A percentile compares a stretch with the other conserved stretches of the same genome.
Conservation (phyloP, 2,113 vertebrate species). For the Sphaerodactylus townsendi region DNA sequence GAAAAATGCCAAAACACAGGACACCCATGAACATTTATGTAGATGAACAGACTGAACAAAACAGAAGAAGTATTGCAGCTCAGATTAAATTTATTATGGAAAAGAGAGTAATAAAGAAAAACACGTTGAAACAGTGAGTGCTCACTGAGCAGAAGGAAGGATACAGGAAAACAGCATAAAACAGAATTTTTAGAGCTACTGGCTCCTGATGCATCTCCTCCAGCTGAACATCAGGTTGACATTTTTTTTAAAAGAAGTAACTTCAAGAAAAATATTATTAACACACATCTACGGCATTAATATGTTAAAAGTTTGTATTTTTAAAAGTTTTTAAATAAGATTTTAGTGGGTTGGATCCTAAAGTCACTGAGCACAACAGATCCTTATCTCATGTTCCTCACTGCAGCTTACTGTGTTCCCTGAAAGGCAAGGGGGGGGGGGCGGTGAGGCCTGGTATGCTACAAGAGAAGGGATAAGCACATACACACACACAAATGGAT, state of each 20-base stretch:
- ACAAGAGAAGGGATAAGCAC: too few relatives aligned
- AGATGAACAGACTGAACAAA: background rate
- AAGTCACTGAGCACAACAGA: too few relatives aligned
- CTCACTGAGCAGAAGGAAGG: background rate
- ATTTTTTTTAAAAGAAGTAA: background rate
- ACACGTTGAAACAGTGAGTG: background rate
- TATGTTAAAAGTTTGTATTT: background rate
- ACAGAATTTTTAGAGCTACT: background rate
- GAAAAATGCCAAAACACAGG: background rate
- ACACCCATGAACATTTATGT: background rate
- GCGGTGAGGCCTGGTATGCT: too few relatives aligned
- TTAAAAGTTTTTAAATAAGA: background rate
- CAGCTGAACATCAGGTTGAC: background rate
- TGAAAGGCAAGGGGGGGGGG: too few relatives aligned
- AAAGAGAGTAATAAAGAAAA: background rate
- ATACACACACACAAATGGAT: too few relatives aligned
- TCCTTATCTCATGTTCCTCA: too few relatives aligned
- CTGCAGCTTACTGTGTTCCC: too few relatives aligned
- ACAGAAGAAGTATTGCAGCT: background rate
- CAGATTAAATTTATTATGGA: background rate
- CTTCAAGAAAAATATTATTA: background rate
- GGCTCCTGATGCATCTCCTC: background rate
- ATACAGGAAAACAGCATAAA: background rate
- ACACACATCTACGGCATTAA: background rate
- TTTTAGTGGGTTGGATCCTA: too few relatives aligned